Evolutionary conservation across 2,797 vertebrate species (phyloP), one percentile per base, ranked within the genome.

Genomic region (Gadopsis bispinosus): DNA sequence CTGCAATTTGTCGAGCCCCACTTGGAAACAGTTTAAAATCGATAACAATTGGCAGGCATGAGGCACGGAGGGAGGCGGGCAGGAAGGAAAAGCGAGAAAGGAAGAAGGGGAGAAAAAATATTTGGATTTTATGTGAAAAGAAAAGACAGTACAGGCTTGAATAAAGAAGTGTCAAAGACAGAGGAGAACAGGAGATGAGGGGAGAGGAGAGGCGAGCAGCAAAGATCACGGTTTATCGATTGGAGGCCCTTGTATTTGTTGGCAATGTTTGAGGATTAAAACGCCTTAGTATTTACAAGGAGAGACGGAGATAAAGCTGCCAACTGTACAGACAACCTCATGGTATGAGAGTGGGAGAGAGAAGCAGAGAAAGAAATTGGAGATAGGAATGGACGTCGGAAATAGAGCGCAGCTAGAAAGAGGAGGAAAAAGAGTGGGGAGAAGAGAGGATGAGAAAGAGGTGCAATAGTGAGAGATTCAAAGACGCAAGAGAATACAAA

Each of bases 181-280:
- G 48, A 43, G 6, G 31, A 54, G 80, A 67, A 37, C 51, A 69
- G 55, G 43, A 35, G 41, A 65, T 43, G 59, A 76, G 74, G 73
- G 61, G 58, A 35, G 41, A 69, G 45, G 20, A 64, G 76, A 82
- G 60, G 50, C 22, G 33, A 81, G 83, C 31, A 5, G 51, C 33
- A 51, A 63, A 77, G 51, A 81, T 63, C 26, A 7, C 45, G 70
- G 61, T 55, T 80, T 62, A 88, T 84, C 13, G 68, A 86, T 77
- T 4, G 12, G 55, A 81, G 29, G 43, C 73, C 83, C 31, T 61
- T 69, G 47, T 60, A 80, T 85, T 78, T 83, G 60, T 81, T 72
- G 65, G 71, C 33, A 50, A 45, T 69, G 74, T 68, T 76, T 81
- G 64, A 83, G 70, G 73, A 84, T 85, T 85, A 75, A 83, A 83